A percentile compares a stretch with the other conserved stretches of the same genome.
Evolutionary conservation across 1,140 invertebrate genomes (phyloP).

Genomic region (Drosophila bipectinata): DNA sequence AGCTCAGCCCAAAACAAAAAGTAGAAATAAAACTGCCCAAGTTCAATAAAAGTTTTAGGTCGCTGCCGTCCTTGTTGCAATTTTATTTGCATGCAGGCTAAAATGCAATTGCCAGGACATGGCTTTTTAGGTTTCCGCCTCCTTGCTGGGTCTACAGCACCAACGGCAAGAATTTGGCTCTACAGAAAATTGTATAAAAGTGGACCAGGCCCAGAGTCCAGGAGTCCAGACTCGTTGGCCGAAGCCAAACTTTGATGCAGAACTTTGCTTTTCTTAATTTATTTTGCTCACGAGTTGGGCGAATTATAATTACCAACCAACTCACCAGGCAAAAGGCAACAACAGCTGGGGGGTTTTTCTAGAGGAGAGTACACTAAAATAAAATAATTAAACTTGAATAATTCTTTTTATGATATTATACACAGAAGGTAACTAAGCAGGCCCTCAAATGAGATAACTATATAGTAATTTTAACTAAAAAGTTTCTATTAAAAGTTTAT

Average conservation of each 20-base stretch:
- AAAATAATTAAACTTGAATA: neutral
- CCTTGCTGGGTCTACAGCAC: constrained; percentile 25
- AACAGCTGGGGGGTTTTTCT: constrained; percentile 12
- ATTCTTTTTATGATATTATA: no score
- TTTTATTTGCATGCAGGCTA: constrained; percentile 77
- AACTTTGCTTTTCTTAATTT: constrained; percentile 82
- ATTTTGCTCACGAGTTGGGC: constrained; percentile 74
- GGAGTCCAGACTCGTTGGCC: constrained; percentile 16
- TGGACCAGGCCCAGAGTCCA: constrained; percentile 15
- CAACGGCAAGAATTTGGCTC: constrained; percentile 37
- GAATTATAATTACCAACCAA: constrained; percentile 70
- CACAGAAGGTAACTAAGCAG: no score
- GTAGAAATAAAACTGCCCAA: constrained; percentile 44
- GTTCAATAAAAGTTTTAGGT: constrained; percentile 80
- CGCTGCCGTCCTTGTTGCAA: constrained; percentile 62
- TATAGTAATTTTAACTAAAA: no score
- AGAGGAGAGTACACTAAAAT: neutral
- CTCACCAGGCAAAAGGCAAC: constrained; percentile 26
- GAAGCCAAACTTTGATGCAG: constrained; percentile 39
- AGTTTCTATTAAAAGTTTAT: no score
- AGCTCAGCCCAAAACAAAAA: constrained; percentile 29
- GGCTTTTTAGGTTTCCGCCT: constrained; percentile 26
- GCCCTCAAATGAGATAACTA: no score
- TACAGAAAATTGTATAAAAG: constrained; percentile 44
- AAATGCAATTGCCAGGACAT: constrained; percentile 72